These are phyloP conservation scores for Eremobia ochroleuca DNA, from an alignment of 2,888 invertebrate genomes.

Conservation along the genomic window DNA sequence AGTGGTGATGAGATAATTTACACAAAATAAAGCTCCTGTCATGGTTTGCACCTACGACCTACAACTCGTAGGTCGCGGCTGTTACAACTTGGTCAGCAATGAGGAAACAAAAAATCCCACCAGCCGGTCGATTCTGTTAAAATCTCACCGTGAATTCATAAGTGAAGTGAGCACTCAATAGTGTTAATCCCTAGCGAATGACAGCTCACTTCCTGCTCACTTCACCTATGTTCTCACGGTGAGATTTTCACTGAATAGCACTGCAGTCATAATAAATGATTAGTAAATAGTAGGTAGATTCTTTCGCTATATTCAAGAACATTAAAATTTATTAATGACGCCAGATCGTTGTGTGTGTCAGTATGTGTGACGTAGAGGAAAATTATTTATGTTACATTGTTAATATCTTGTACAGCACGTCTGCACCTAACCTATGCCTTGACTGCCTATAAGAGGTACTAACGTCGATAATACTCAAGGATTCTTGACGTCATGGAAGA, in stretches of 20 bases:
- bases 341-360: background rate
- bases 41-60: background rate
- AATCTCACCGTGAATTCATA: no score
- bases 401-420: slow-evolving; percentile 13
- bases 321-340: background rate
- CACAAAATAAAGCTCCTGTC: background rate
- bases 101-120: background rate
- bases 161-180: no score
- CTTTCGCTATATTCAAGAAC: slow-evolving; percentile 1
- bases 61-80: background rate
- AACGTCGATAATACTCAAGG: slow-evolving; percentile 11
- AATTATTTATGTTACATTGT: slow-evolving; percentile 18
- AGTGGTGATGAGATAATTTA: background rate
- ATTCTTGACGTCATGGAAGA: background rate
- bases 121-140: no score
- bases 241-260: no score
- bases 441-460: slow-evolving; percentile 4
- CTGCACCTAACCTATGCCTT: slow-evolving; percentile 12
- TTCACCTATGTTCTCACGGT: no score
- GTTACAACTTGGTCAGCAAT: background rate
- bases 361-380: slow-evolving; percentile 22
- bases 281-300: background rate
- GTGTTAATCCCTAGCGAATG: no score
- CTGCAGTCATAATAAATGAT: background rate
- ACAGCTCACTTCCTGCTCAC: no score